phyloP scores from a whole-genome alignment of 2,113 vertebrate species.

The Callopanchax toddi region DNA sequence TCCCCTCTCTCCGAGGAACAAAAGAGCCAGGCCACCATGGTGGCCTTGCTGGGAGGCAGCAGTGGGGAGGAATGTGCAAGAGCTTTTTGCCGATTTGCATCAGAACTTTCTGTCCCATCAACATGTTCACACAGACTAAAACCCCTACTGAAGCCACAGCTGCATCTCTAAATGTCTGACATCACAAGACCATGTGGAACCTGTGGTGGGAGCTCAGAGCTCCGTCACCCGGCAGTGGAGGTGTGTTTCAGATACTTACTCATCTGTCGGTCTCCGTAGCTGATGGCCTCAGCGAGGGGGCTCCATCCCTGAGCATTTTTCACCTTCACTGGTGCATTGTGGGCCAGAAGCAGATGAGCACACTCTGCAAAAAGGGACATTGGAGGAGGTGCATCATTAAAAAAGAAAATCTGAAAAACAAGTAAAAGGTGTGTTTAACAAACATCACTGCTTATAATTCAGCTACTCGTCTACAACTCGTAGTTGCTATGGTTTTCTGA shows the following conservation, averaged over 20 bases:
- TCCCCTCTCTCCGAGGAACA: constrained; percentile 38
- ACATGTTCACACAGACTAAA: constrained; percentile 20
- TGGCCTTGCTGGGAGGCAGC: constrained; percentile 34
- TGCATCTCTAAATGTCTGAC: constrained; percentile 3
- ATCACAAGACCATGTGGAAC: too few relatives aligned
- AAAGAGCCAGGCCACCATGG: constrained; percentile 25
- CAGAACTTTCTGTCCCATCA: neutral
- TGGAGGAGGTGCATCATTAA: neutral
- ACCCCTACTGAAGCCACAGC: neutral
- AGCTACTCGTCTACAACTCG: neutral
- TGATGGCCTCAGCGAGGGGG: constrained; percentile 98
- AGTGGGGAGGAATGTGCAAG: constrained; percentile 41
- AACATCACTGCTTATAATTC: too few relatives aligned
- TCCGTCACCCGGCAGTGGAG: neutral
- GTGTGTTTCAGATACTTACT: constrained; percentile 81
- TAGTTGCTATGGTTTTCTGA: constrained; percentile 17
- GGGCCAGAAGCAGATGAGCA: constrained; percentile 97
- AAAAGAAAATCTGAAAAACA: neutral
- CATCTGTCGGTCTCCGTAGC: constrained; percentile 99
- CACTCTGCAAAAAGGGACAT: constrained; percentile 84
- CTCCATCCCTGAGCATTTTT: constrained; percentile 99
- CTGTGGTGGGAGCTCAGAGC: neutral
- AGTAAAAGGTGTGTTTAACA: too few relatives aligned
- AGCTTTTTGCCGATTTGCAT: constrained; percentile 34
- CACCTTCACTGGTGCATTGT: constrained; percentile 99